Base-by-base conservation (phyloP, 2,113 vertebrate species). In the Numenius arquata region DNA sequence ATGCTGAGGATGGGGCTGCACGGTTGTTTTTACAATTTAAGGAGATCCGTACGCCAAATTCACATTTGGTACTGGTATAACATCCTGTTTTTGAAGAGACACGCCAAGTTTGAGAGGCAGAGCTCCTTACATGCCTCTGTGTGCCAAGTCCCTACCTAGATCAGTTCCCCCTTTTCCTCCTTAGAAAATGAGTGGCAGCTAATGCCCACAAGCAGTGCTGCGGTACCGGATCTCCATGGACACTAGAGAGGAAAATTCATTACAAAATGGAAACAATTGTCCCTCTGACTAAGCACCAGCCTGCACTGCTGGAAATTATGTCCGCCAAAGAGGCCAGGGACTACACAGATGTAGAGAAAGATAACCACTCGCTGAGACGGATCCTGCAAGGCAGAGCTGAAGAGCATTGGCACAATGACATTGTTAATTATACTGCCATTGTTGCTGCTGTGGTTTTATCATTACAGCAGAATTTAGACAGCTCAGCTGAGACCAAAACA, bases 311-410 rank as follows among this genome's bases (percentile, higher is more conserved):
- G 52, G 55, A 71, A 71, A 40, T 6, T 0, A 43, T 25, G 43
- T 40, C 56, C 13, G 6, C 17, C 48, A 48, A 36, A 30, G 48
- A 62, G 70, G 43, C 73, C 48, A 17, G 15, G 8, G 36, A 70
- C 70, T 48, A 13, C 12, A 23, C 5, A 68, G 72, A 15, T 32
- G 32, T 13, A 27, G 70, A 12, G 27, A 48, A 74, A 52, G 65
- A 78, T 52, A 63, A 78, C n/a, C 0, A 0, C 73, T 89, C 4
- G 0, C 52, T 6, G 6, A 88, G 88, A 62, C 2, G 2, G n/a
- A 22, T 79, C 95, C 61, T 3, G 0, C 12, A 16, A 79, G 41
- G 73, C 80, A 41, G 40, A 1, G 23, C 16, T 52, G 48, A 73
- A 79, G 58, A 75, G 26, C 23, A 8, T 30, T 62, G 66, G 34